phyloP scores from a whole-genome alignment of 2,888 invertebrate genomes.

The Oligia fasciuncula region DNA sequence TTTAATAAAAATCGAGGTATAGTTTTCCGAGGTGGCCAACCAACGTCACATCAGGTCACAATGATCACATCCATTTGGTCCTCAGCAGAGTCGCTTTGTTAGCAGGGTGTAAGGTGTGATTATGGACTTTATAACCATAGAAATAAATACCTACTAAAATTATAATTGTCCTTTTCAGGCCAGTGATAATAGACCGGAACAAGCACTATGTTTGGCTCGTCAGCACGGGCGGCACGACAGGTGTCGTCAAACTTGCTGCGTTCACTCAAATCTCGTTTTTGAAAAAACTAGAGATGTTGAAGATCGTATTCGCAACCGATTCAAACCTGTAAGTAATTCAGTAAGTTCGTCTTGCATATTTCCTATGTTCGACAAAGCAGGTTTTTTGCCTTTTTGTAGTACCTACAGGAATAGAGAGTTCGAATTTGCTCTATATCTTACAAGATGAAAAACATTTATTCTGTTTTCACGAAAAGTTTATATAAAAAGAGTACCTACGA shows the following conservation, averaged over 20 bases:
- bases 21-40: background rate
- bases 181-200: constrained; percentile 73
- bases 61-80: background rate
- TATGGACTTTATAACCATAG: background rate
- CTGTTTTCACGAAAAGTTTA: no score
- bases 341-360: background rate
- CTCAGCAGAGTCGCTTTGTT: background rate
- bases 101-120: background rate
- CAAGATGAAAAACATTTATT: no score
- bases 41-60: background rate
- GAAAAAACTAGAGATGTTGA: constrained; percentile 58
- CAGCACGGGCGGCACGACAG: constrained; percentile 81
- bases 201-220: constrained; percentile 76
- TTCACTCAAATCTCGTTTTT: constrained; percentile 72
- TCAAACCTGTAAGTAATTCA: constrained; percentile 18
- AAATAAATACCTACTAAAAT: background rate
- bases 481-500: no score
- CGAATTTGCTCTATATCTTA: no score
- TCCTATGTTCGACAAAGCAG: background rate
- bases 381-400: no score
- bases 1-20: background rate
- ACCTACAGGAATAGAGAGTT: no score
- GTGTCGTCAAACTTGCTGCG: constrained; percentile 78
- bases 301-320: background rate
- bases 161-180: constrained; percentile 68